Evolutionary conservation across 2,113 vertebrate species (phyloP).

Genomic region (Anolis sagrei): DNA sequence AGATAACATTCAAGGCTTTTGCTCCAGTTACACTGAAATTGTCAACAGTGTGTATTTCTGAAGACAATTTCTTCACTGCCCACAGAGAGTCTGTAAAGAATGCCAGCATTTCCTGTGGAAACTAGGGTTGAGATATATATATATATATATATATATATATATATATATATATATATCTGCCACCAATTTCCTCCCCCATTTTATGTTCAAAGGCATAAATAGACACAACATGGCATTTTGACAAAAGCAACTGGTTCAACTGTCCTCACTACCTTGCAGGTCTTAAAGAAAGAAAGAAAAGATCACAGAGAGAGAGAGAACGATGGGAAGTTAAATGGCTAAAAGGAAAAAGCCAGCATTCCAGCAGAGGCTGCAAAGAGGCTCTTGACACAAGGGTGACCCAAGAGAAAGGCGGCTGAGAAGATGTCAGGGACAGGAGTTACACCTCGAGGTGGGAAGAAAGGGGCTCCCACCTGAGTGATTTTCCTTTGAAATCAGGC

Average conservation of each 20-base stretch:
- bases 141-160: too few relatives aligned
- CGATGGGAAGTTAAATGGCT: neutral
- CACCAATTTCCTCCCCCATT: conserved; percentile 53
- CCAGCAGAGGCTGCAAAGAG: neutral
- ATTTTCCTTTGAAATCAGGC: too few relatives aligned
- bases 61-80: conserved; percentile 55
- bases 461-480: neutral
- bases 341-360: neutral
- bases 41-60: conserved; percentile 66
- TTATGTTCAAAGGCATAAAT: conserved; percentile 41
- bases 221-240: conserved; percentile 65
- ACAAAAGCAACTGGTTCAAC: conserved; percentile 53
- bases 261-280: conserved; percentile 53
- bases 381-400: neutral
- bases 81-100: conserved; percentile 68
- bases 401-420: neutral
- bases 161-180: conserved; percentile 40
- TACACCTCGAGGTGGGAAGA: neutral
- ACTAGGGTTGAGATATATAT: too few relatives aligned
- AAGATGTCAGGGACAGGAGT: neutral
- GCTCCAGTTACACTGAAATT: conserved; percentile 55
- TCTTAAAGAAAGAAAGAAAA: conserved; percentile 18
- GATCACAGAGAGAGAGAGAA: neutral
- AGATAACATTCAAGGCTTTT: conserved; percentile 33
- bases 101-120: conserved; percentile 78